phyloP scores from a whole-genome alignment of 2,888 invertebrate genomes.

The Sepiola atlantica region DNA sequence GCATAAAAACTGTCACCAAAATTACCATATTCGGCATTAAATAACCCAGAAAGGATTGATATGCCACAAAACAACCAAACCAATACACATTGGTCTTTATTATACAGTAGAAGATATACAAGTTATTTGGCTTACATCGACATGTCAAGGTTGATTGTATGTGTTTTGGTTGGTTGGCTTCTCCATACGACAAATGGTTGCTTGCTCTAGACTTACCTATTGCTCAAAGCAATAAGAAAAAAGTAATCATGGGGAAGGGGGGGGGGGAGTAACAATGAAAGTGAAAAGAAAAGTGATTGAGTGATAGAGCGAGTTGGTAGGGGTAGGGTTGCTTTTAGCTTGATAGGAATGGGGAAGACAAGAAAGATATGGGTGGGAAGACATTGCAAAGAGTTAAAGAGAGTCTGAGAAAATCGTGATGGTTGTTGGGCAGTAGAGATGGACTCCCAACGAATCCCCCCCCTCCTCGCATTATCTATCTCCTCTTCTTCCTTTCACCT shows the following conservation, averaged over 20 bases:
- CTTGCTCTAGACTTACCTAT: constrained; percentile 19
- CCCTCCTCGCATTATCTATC: too few relatives aligned
- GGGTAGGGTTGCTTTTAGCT: background rate
- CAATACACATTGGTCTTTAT: too few relatives aligned
- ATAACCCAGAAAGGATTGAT: too few relatives aligned
- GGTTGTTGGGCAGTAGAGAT: background rate
- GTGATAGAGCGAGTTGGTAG: background rate
- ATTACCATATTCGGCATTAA: too few relatives aligned
- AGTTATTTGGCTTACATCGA: too few relatives aligned
- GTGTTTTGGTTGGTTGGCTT: background rate
- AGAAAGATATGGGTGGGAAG: background rate
- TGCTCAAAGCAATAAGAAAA: background rate
- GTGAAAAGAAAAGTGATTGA: background rate
- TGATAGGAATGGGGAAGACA: background rate
- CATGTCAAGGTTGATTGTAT: too few relatives aligned
- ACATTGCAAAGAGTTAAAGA: background rate
- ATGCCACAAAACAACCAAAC: too few relatives aligned
- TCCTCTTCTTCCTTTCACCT: background rate
- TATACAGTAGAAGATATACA: too few relatives aligned
- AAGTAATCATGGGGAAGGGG: background rate
- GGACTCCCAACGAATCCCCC: background rate
- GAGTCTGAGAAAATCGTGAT: background rate
- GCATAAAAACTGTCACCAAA: too few relatives aligned
- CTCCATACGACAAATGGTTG: constrained; percentile 16
- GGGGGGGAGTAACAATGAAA: background rate